Conservation (phyloP, 2,888 invertebrate species). For the Deroplatys truncata region DNA sequence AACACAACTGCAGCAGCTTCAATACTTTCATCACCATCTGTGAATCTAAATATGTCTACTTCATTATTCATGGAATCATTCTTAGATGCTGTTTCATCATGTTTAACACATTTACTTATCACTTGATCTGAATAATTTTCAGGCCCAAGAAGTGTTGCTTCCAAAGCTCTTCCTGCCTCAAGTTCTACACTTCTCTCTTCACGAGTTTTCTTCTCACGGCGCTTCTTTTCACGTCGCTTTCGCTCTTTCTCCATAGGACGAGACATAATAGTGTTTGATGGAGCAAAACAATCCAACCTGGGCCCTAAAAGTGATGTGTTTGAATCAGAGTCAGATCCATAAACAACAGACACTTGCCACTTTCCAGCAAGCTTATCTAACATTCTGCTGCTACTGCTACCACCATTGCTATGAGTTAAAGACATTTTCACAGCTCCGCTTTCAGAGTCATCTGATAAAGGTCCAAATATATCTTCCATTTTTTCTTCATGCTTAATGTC, state of each 20-base stretch:
- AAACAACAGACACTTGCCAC: constrained; percentile 43
- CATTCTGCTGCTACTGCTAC: background rate
- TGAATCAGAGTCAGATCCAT: constrained; percentile 52
- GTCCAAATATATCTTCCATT: constrained; percentile 86
- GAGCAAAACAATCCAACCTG: constrained; percentile 17
- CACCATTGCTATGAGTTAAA: constrained; percentile 8
- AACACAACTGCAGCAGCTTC: constrained; percentile 44
- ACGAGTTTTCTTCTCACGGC: constrained; percentile 37
- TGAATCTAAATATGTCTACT: constrained; percentile 58
- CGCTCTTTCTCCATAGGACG: constrained; percentile 55
- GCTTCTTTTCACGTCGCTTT: constrained; percentile 52
- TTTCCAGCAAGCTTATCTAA: constrained; percentile 37
- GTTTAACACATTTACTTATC: background rate
- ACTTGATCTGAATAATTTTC: constrained; percentile 46
- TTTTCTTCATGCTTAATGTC: constrained; percentile 65
- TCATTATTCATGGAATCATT: constrained; percentile 35
- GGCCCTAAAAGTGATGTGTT: constrained; percentile 13
- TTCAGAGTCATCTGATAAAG: constrained; percentile 69
- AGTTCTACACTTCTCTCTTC: constrained; percentile 51
- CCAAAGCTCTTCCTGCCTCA: constrained; percentile 76
- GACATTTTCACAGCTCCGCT: constrained; percentile 32
- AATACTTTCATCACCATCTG: constrained; percentile 55
- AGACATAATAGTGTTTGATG: background rate
- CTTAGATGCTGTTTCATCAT: constrained; percentile 1
- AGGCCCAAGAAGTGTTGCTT: constrained; percentile 70